A percentile compares a stretch with the other conserved stretches of the same genome.
Evolutionary conservation across 2,797 vertebrate genomes (phyloP).

Genomic region (Anguilla marmorata): DNA sequence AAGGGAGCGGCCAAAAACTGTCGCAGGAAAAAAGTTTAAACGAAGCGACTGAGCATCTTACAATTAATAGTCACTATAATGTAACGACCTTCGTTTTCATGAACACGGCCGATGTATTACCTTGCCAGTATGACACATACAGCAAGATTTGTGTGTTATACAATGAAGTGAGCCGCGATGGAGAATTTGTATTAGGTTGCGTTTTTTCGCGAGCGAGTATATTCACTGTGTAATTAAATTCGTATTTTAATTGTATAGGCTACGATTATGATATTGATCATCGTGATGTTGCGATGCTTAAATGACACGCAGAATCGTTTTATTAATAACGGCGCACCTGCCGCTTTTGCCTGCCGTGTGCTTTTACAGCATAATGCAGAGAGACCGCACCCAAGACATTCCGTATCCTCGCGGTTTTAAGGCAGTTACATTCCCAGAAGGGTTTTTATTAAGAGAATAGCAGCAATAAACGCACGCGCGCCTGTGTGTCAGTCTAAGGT

Average conservation of each 20-base stretch:
- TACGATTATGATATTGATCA: background rate
- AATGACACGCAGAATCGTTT: slow-evolving; percentile 24
- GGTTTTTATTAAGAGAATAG: background rate
- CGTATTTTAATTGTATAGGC: background rate
- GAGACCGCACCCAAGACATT: slow-evolving; percentile 79
- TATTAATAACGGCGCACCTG: slow-evolving; percentile 65
- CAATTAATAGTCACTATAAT: background rate
- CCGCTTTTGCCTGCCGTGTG: slow-evolving; percentile 53
- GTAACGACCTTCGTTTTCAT: background rate
- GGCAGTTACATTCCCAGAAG: background rate
- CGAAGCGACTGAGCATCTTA: background rate
- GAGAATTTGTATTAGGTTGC: background rate
- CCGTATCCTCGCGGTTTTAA: slow-evolving; percentile 41
- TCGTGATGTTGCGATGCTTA: background rate
- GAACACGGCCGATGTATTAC: background rate
- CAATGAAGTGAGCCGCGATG: background rate
- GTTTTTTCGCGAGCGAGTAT: background rate
- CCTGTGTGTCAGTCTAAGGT: background rate
- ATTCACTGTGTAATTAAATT: background rate
- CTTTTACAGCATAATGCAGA: slow-evolving; percentile 79
- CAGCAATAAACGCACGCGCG: background rate
- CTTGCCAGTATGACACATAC: background rate
- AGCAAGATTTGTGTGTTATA: background rate
- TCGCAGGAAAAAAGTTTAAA: slow-evolving; percentile 25
- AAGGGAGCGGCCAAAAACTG: slow-evolving; percentile 37